phyloP scores from a whole-genome alignment of 1,140 invertebrate genomes.

The Neodiprion virginianus region DNA sequence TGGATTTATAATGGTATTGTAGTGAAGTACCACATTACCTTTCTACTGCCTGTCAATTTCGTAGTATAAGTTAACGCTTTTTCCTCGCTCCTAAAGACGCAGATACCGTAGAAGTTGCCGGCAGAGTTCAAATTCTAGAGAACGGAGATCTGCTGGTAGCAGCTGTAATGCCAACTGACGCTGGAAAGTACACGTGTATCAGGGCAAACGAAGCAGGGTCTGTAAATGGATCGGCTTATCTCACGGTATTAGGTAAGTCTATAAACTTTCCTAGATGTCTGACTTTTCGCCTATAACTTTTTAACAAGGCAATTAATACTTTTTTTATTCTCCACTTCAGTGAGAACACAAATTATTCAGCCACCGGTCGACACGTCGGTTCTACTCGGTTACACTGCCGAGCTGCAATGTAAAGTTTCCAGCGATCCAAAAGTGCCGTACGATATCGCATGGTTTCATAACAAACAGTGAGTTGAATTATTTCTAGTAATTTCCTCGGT shows the following conservation, averaged over 20 bases:
- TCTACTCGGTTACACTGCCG: conserved; percentile 87
- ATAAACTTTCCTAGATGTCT: neutral
- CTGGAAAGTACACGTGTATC: conserved; percentile 88
- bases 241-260: conserved; percentile 81
- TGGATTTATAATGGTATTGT: conserved; percentile 89
- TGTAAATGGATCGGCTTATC: conserved; percentile 80
- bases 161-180: conserved; percentile 80
- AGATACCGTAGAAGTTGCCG: conserved; percentile 65
- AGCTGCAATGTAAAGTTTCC: conserved; percentile 92
- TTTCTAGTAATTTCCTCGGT: neutral
- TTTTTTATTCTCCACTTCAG: conserved; percentile 61
- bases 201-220: conserved; percentile 88
- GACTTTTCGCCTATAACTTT: no score
- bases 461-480: conserved; percentile 72
- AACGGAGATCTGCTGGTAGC: conserved; percentile 87
- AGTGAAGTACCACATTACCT: conserved; percentile 15
- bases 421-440: conserved; percentile 91
- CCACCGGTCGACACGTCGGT: conserved; percentile 90
- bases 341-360: conserved; percentile 89
- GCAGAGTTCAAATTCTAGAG: conserved; percentile 83
- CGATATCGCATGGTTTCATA: conserved; percentile 90
- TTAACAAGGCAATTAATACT: conserved; percentile 6
- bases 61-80: conserved; percentile 26
- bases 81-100: conserved; percentile 57
- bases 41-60: conserved; percentile 29